Conservation (phyloP, 2,888 invertebrate genomes). For the Mechanitis mazaeus region DNA sequence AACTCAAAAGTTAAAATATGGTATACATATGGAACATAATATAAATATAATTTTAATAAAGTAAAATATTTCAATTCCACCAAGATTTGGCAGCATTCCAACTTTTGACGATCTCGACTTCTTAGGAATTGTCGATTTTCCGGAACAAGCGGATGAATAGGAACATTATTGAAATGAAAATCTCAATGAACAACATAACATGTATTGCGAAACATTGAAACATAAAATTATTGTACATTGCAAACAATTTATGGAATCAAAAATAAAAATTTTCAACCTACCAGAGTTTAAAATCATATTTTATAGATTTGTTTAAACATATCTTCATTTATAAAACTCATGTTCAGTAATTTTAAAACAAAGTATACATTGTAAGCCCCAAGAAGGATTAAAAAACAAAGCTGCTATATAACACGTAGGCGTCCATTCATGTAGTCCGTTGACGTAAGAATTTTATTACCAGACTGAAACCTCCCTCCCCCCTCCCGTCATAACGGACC, state of each 20-base stretch:
- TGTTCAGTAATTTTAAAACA: not conserved
- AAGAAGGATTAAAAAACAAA: constrained; percentile 41
- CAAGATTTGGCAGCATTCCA: constrained; percentile 4
- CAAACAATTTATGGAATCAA: not conserved
- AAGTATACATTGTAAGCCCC: constrained; percentile 3
- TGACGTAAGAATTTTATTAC: constrained; percentile 71
- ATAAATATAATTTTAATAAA: constrained; percentile 5
- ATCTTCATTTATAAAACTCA: not conserved
- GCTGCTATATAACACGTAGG: constrained; percentile 55
- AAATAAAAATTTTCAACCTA: no score
- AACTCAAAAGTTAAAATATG: not conserved
- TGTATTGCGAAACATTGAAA: constrained; percentile 1
- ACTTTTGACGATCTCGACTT: constrained; percentile 4
- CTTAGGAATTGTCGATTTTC: constrained; percentile 8
- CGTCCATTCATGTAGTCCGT: constrained; percentile 44
- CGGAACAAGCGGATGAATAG: constrained; percentile 6
- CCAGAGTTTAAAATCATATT: no score
- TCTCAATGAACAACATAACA: constrained; percentile 7
- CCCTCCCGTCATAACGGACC: constrained; percentile 31
- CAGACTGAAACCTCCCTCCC: constrained; percentile 36
- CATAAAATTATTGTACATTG: not conserved
- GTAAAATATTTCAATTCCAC: constrained; percentile 4
- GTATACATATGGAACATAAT: not conserved
- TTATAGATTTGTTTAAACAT: no score
- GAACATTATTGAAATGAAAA: constrained; percentile 8